Evolutionary conservation across 2,113 vertebrate species (phyloP).

Genomic region (Leptocoma aspasia): DNA sequence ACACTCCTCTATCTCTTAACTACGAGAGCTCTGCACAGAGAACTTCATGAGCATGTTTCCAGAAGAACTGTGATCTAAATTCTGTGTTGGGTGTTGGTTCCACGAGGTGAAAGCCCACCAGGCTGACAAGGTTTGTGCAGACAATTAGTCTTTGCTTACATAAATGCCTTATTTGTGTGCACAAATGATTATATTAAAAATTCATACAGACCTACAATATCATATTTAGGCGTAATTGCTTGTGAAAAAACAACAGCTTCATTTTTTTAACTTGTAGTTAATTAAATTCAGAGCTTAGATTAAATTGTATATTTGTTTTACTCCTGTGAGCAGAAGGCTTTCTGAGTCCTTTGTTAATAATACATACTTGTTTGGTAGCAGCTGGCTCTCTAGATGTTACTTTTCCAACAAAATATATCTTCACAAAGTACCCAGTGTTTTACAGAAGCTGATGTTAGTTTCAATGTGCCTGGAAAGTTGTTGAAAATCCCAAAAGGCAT

Average conservation of each 20-base stretch:
- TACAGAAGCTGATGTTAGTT: background rate
- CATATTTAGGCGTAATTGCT: constrained; percentile 27
- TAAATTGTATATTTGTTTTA: constrained; percentile 53
- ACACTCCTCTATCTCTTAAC: background rate
- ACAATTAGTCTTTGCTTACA: constrained; percentile 22
- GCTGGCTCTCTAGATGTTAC: constrained; percentile 24
- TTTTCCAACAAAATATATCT: background rate
- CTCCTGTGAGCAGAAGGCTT: constrained; percentile 14
- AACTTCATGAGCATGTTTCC: background rate
- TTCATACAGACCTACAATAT: constrained; percentile 3
- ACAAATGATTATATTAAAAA: constrained; percentile 46
- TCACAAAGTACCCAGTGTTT: background rate
- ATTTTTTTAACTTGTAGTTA: background rate
- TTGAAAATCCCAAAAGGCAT: background rate
- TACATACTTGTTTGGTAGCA: constrained; percentile 19
- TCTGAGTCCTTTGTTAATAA: constrained; percentile 25
- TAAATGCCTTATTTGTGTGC: constrained; percentile 26
- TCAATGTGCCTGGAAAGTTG: background rate
- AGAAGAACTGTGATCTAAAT: background rate
- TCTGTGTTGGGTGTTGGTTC: background rate
- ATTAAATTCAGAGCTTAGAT: constrained; percentile 35
- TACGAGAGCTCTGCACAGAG: background rate
- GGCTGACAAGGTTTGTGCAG: background rate
- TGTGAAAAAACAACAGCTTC: constrained; percentile 9
- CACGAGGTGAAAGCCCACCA: background rate